A percentile compares a stretch with the other conserved stretches of the same genome.
phyloP scores from a whole-genome alignment of 2,113 vertebrate species.

The Otis tarda region DNA sequence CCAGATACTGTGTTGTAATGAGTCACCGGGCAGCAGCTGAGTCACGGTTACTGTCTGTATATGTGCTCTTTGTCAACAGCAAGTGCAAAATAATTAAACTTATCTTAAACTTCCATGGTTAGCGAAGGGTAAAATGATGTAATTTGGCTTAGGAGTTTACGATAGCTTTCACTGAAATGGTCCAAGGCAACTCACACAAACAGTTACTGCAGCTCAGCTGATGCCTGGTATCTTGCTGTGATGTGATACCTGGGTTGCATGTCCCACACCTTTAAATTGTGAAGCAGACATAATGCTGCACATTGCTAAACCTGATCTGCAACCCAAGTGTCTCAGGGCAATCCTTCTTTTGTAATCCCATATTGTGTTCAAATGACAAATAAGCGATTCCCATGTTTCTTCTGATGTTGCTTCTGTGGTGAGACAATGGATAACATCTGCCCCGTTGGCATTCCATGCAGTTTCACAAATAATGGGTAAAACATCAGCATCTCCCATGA shows the following conservation, averaged over 20 bases:
- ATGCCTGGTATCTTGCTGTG: background rate
- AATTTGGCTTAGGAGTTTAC: background rate
- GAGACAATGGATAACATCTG: slow-evolving; percentile 48
- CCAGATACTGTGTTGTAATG: background rate
- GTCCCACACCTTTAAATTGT: background rate
- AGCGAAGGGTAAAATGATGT: background rate
- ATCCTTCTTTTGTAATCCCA: background rate
- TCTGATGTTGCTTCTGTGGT: slow-evolving; percentile 3
- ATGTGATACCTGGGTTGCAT: background rate
- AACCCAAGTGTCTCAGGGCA: background rate
- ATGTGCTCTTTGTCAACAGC: background rate
- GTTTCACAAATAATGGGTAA: slow-evolving; percentile 39
- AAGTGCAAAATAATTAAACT: background rate
- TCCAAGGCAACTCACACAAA: background rate
- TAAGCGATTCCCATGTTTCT: background rate
- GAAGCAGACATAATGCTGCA: background rate
- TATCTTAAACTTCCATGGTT: background rate
- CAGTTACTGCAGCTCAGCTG: background rate
- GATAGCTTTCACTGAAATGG: background rate
- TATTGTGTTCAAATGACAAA: background rate
- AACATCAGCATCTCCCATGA: background rate
- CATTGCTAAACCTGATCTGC: background rate
- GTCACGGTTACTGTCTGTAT: background rate
- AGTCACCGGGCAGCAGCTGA: background rate
- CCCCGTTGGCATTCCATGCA: background rate